Evolutionary conservation across 2,797 vertebrate species (phyloP), one percentile per base, ranked within the genome.

Genomic region (Synaphobranchus kaupii): DNA sequence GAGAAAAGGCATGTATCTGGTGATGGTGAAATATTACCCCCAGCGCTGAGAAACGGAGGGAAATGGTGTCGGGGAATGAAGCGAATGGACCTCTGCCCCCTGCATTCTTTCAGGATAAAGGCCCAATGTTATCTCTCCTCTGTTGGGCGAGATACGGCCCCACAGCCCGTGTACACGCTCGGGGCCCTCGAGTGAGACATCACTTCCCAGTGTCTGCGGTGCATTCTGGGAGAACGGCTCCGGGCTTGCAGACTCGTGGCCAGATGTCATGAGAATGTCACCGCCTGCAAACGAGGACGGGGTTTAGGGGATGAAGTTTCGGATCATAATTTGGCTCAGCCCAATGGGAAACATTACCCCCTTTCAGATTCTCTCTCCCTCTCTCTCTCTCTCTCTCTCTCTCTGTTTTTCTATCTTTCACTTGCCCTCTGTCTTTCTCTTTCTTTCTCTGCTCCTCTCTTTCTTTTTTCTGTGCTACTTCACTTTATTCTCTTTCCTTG

Each of bases 321-420:
- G 50, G 4, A 34, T 44, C 58, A 48, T 50, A 39, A 50, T 20
- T 39, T 25, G 60, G 15, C 48, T 58, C 34, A 39, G 86, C 85
- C 82, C 89, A 82, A 84, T 88, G 87, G 82, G 93, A 93, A 94
- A 94, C 89, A 90, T 90, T 91, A 94, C 87, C 88, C 87, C 87
- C 90, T 92, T 86, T 91, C 91, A 91, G 90, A 91, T 87, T 44
- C 22, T 85, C 8, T 87, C 87, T 89, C 76, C 89, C 56, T 93
- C 90, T 95, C 93, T 93, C 91, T 85, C 71, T 60, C 86, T 86
- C 87, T 90, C 81, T 88, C 91, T 90, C 76, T 44, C 76, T 44
- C 90, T 89, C 85, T 89, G 58, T 85, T 93, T 93, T 76, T 22
- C 34, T 76, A 1, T 76, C 71, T 76, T 13, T 44, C 31, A 44